These are phyloP conservation scores for Malurus splendens DNA, from an alignment of 2,797 vertebrate species.

Conservation along the genomic window DNA sequence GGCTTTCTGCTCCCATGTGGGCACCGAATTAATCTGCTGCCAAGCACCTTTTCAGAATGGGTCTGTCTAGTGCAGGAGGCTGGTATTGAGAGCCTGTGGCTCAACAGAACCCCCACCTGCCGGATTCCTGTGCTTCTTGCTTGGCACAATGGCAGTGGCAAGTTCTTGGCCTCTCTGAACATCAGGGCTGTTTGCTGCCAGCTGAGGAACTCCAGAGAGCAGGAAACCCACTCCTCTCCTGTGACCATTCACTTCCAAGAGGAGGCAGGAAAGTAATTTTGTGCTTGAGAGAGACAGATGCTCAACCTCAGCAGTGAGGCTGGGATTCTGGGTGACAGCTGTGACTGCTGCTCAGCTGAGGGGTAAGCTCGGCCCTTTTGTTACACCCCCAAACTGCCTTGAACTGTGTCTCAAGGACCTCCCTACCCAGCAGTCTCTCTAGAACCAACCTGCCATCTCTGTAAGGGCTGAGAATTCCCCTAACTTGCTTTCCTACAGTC, in stretches of 20 bases:
- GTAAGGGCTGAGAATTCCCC: background rate
- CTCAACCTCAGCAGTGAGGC: no score
- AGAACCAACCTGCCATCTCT: background rate
- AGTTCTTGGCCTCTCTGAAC: background rate
- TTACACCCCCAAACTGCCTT: background rate
- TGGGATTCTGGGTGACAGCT: background rate
- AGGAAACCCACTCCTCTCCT: background rate
- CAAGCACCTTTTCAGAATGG: background rate
- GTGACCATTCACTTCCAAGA: background rate
- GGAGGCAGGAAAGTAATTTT: background rate
- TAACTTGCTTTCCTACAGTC: background rate
- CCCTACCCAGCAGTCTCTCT: background rate
- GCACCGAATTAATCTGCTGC: background rate
- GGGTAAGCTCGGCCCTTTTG: background rate
- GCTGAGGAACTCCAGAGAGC: accelerated
- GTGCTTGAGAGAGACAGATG: background rate
- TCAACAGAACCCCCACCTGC: background rate
- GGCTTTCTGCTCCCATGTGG: background rate
- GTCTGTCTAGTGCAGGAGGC: background rate
- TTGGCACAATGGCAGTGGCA: background rate
- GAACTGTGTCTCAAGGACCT: background rate
- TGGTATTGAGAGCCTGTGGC: background rate
- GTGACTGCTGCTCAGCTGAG: background rate
- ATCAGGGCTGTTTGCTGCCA: background rate
- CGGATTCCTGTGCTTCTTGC: background rate